Base-by-base conservation (phyloP, 2,797 vertebrate genomes). In the Hybognathus amarus region DNA sequence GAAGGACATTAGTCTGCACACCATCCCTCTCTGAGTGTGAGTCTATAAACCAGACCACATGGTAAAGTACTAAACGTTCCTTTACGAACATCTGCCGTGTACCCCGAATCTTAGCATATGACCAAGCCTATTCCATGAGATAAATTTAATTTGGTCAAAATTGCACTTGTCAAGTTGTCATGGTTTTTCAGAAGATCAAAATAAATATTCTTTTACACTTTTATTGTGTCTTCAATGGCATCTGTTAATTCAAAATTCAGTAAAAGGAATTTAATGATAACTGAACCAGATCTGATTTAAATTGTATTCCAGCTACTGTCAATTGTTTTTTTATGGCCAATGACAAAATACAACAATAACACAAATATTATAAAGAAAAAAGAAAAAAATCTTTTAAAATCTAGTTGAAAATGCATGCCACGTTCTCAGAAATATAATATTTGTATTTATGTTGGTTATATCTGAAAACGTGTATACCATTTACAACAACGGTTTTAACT, bases 1-100 rank as follows among this genome's bases (percentile, higher is more conserved):
- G 78, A 80, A 76, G 81, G 79, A 66, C 11, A 13, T 79, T 68
- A 50, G 12, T 80, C 82, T 76, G n/a, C 69, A 63, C 69, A 76
- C 71, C 68, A 61, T 75, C 63, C 36, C 64, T 80, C 20, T 76
- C 45, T 6, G 69, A 47, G 68, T 33, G 50, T 79, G 47, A 38
- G 79, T 59, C 38, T 56, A 64, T 66, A 79, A 82, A 76, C 71
- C 33, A 76, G 61, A 82, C 63, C 70, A 56, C 70, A 67, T 82
- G 80, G 71, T 76, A 81, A 81, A 73, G 30, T 12, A 71, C 56
- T 73, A 63, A 73, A 50, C 5, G 20, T n/a, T 47, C 40, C 56
- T 50, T 36, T 36, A 73, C 1, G n/a, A 11, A 36, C 68, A 73
- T 81, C 68, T 81, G 68, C 40, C 56, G 15, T 63, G 38, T 45